Evolutionary conservation across 2,797 vertebrate genomes (phyloP).

Genomic region (Mus spretus): DNA sequence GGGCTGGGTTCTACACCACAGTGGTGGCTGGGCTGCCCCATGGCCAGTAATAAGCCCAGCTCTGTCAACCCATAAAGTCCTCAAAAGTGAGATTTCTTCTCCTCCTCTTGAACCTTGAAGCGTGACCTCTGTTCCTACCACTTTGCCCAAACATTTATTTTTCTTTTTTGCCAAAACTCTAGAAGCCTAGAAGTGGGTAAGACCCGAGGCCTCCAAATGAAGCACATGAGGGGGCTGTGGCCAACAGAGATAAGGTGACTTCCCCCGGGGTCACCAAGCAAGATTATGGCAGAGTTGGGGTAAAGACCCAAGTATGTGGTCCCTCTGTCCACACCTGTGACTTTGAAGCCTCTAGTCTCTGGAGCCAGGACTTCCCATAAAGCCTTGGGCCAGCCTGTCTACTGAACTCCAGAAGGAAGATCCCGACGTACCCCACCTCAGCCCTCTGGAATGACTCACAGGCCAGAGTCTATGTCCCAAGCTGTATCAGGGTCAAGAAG

Average conservation of each 20-base stretch:
- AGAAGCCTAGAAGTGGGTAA: not conserved
- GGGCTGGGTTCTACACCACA: not conserved
- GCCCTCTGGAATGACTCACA: not conserved
- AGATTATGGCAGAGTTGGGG: not conserved
- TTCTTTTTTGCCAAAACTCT: not conserved
- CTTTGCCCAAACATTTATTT: not conserved
- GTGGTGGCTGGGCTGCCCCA: not conserved
- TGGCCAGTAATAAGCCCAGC: not conserved
- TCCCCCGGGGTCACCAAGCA: not conserved
- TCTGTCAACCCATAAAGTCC: not conserved
- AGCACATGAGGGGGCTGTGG: not conserved
- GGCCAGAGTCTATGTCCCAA: not conserved
- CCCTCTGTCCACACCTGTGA: not conserved
- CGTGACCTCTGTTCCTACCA: not conserved
- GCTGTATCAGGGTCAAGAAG: conserved; percentile 39
- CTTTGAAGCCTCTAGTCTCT: not conserved
- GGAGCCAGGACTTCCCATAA: not conserved
- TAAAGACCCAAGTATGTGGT: not conserved
- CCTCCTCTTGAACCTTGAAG: not conserved
- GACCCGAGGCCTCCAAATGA: not conserved
- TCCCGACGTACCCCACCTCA: not conserved
- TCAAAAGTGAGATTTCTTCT: not conserved
- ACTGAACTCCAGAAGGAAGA: not conserved
- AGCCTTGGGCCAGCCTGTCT: not conserved
- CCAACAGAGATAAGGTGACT: not conserved